A percentile compares a stretch with the other conserved stretches of the same genome.
Conservation (phyloP, 2,797 vertebrate genomes). For the Rhincodon typus region DNA sequence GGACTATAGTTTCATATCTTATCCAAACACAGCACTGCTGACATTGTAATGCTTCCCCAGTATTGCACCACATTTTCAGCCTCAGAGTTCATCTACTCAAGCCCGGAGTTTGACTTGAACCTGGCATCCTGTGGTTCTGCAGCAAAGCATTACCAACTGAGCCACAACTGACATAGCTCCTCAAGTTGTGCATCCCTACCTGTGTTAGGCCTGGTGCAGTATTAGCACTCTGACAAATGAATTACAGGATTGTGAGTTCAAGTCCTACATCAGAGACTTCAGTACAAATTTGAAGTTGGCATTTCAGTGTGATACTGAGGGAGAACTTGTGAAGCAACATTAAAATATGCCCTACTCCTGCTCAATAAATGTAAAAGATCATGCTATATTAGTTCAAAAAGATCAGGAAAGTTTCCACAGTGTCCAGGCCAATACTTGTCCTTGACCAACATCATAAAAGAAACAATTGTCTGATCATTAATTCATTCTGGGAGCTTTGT, state of each 20-base stretch:
- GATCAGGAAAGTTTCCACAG: too few species aligned
- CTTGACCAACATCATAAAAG: too few species aligned
- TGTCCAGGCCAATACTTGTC: too few species aligned
- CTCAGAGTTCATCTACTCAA: too few species aligned
- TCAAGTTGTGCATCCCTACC: background rate
- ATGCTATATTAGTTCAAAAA: background rate
- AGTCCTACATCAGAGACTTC: background rate
- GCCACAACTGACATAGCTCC: background rate
- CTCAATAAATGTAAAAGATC: background rate
- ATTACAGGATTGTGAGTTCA: background rate
- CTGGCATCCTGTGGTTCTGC: too few species aligned
- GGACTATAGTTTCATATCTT: too few species aligned
- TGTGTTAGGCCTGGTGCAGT: background rate
- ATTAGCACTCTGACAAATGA: background rate
- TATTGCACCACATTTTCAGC: too few species aligned
- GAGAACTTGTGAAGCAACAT: background rate
- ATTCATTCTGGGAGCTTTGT: background rate
- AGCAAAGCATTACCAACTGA: too few species aligned
- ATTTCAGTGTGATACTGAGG: background rate
- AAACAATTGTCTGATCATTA: background rate
- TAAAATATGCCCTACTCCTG: background rate
- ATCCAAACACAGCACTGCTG: too few species aligned
- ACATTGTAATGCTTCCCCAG: too few species aligned
- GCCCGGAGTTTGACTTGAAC: too few species aligned
- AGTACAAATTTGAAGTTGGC: background rate